Percentiles rank a stretch among this genome's conserved stretches.
These are phyloP conservation scores for Podotricha telesiphe DNA, from an alignment of 2,888 invertebrate species.

Conservation along the genomic window DNA sequence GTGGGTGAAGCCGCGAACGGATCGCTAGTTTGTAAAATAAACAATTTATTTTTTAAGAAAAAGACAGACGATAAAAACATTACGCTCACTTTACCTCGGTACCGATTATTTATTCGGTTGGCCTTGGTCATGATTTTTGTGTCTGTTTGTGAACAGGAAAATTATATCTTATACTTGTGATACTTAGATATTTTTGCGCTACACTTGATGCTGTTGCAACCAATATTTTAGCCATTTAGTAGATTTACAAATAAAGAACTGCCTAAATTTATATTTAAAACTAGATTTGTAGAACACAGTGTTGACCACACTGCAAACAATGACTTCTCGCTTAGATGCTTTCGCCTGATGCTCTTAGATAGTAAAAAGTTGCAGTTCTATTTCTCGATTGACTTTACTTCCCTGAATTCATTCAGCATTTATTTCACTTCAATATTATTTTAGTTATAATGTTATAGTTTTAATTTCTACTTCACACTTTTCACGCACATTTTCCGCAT, in stretches of 20 bases:
- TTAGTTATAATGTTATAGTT: background rate
- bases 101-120: background rate
- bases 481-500: too few species aligned
- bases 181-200: background rate
- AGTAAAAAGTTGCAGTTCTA: background rate
- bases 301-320: background rate
- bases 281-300: background rate
- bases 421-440: background rate
- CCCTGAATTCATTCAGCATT: background rate
- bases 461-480: too few species aligned
- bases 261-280: too few species aligned
- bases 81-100: background rate
- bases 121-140: slow-evolving; percentile 1
- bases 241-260: too few species aligned
- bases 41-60: background rate
- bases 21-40: too few species aligned
- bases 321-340: background rate
- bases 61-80: background rate
- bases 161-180: background rate
- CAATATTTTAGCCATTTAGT: background rate
- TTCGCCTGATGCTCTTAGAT: background rate
- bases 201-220: background rate
- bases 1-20: too few species aligned
- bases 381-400: background rate
- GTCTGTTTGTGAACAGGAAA: background rate